Percentiles rank a stretch among this genome's conserved stretches.
phyloP scores from a whole-genome alignment of 1,140 invertebrate genomes.

The Tetramorium simillimum region DNA sequence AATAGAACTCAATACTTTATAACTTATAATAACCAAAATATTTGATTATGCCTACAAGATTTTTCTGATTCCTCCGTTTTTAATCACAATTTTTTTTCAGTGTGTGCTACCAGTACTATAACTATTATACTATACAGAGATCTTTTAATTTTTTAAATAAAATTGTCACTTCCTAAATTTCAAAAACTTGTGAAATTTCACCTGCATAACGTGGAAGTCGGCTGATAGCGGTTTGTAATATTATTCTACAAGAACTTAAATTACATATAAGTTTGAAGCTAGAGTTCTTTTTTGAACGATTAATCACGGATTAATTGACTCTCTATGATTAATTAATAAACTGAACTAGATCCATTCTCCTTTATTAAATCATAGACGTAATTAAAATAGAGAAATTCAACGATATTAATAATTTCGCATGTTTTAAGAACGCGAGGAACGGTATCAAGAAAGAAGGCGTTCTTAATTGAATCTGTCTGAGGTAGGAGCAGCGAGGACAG shows the following conservation, averaged over 20 bases:
- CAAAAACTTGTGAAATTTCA: neutral
- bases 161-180: neutral
- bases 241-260: neutral
- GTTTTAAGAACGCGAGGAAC: neutral
- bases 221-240: neutral
- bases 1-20: too few species aligned
- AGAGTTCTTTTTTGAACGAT: neutral
- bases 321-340: neutral
- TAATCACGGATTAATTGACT: conserved; percentile 7
- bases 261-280: neutral
- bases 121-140: neutral
- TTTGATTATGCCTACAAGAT: too few species aligned
- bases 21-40: too few species aligned
- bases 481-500: conserved; percentile 4
- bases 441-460: conserved; percentile 44
- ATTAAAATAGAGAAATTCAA: conserved; percentile 8
- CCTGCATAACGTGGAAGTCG: neutral
- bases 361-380: neutral
- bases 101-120: neutral
- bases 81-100: too few species aligned
- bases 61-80: too few species aligned
- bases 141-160: neutral
- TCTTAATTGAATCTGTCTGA: conserved; percentile 71
- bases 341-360: neutral
- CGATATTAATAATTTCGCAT: neutral